Evolutionary conservation across 2,797 vertebrate species (phyloP), one percentile per base, ranked within the genome.

Genomic region (Sebastes cheni): DNA sequence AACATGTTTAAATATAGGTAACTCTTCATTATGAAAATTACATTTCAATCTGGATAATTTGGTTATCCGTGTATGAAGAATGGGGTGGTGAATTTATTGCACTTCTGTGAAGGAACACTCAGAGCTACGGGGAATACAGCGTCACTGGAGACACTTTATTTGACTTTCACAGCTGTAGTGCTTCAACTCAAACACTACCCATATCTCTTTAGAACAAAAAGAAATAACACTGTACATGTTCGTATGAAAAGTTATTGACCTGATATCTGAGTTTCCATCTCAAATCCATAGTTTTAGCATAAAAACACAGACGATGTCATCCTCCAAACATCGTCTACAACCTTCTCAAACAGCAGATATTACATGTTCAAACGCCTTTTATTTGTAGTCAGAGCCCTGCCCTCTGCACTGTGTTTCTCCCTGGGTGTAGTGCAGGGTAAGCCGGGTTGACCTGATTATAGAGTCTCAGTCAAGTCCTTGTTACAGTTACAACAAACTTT

Each of bases 71-170:
- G 14, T 36, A 9, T 5, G 3, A 20, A 16, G 6, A 55, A 56
- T 2, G 8, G 8, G 39, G 27, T 13, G n/a, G 23, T 54, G 18
- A 5, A 11, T 29, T 8, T 56, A 27, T 39, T 39, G 36, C n/a
- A 23, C 11, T 12, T 66, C 23, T 29, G 20, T 36, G 23, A 62
- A 14, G 46, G 18, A 25, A 54, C 20, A 29, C 23, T 80, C 30
- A 25, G 16, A 25, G 13, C 25, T 7, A 4, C 39, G 30, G 55
- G 29, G 76, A 61, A 0, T 46, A 5, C 20, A 20, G 39, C 4
- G 10, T n/a, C 13, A 39, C 2, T 50, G 22, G 36, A 58, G 34
- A 12, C 32, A 30, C n/a, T 88, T 88, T 88, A 81, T 90, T 88
- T 62, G 39, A 76, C 23, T 2, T 4, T 39, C 67, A 75, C 76